Conservation (phyloP, 2,888 invertebrate genomes). For the Sycophila texana region DNA sequence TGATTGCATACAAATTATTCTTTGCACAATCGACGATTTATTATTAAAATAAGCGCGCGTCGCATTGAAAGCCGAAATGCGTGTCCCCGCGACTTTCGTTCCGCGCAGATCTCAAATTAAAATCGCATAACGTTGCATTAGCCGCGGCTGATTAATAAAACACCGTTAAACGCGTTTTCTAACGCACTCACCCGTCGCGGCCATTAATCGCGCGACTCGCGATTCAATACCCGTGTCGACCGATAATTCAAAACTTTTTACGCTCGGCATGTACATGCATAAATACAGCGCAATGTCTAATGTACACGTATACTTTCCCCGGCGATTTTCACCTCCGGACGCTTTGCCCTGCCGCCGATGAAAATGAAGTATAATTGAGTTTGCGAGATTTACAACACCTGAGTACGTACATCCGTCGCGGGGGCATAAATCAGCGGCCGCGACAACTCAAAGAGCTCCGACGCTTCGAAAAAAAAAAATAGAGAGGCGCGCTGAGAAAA, state of each 20-base stretch:
- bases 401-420: slow-evolving; percentile 14
- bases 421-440: slow-evolving; percentile 38
- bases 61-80: background rate
- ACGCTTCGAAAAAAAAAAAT: background rate
- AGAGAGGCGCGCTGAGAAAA: background rate
- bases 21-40: slow-evolving; percentile 2
- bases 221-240: background rate
- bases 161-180: slow-evolving; percentile 4
- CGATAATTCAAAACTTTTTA: slow-evolving; percentile 23
- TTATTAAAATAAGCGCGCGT: background rate
- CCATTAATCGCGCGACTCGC: slow-evolving; percentile 13
- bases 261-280: background rate
- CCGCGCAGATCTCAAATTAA: slow-evolving; percentile 27
- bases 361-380: slow-evolving; percentile 56
- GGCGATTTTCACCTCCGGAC: slow-evolving; percentile 25
- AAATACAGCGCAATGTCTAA: background rate
- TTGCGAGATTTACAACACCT: slow-evolving; percentile 54
- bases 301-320: slow-evolving; percentile 4
- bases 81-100: background rate
- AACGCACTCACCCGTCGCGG: slow-evolving; percentile 7
- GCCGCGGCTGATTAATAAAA: slow-evolving; percentile 36
- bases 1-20: background rate
- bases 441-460: slow-evolving; percentile 42
- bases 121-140: background rate
- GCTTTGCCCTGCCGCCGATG: slow-evolving; percentile 31